phyloP scores from a whole-genome alignment of 2,888 invertebrate genomes.

The Xestobium rufovillosum region DNA sequence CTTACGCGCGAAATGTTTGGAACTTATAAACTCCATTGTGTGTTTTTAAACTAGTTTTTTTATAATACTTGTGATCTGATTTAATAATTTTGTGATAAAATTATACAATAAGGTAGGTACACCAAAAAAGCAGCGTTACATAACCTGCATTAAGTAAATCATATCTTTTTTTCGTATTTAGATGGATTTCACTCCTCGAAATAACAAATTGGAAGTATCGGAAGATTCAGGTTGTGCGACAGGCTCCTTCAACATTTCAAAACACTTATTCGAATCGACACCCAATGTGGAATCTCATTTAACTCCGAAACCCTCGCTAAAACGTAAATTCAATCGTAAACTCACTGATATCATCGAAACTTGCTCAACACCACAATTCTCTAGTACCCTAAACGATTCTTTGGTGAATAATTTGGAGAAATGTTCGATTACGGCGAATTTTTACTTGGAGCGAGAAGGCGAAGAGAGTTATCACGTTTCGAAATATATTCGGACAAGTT shows the following conservation, averaged over 20 bases:
- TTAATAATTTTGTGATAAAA: no score
- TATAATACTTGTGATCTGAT: no score
- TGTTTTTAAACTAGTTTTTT: no score
- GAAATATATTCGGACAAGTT: no score
- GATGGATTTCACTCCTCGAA: neutral
- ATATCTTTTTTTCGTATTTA: no score
- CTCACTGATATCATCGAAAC: neutral
- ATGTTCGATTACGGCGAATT: neutral
- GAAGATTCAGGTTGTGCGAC: neutral
- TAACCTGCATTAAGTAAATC: no score
- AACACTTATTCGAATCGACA: neutral
- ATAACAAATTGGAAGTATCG: neutral
- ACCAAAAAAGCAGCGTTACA: no score
- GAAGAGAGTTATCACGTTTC: neutral
- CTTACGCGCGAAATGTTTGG: no score
- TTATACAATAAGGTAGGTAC: no score
- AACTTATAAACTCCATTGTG: no score
- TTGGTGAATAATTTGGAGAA: neutral
- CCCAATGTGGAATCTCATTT: neutral
- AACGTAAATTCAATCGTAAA: conserved; percentile 1
- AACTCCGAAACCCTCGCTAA: neutral
- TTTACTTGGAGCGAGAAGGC: conserved; percentile 1
- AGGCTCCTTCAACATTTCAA: conserved; percentile 1
- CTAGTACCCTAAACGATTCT: conserved; percentile 2
- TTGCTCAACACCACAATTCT: neutral